Percentiles rank a stretch among this genome's conserved stretches.
Evolutionary conservation across 92 coral and sea anemone genomes (phyloP).

Genomic region (Chrysogorgia sp.): DNA sequence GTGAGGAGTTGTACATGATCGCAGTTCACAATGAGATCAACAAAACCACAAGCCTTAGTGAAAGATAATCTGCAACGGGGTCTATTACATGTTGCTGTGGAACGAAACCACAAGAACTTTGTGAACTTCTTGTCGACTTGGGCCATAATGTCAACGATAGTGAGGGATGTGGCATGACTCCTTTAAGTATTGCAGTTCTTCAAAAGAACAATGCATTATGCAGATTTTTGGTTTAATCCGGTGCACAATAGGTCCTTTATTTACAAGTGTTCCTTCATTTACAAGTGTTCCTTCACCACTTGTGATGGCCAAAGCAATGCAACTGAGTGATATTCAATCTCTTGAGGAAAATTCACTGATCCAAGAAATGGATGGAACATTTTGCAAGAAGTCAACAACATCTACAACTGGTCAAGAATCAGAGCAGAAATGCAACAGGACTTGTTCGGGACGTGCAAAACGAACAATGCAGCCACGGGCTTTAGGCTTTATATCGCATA

Average conservation of each 20-base stretch:
- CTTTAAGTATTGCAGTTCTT: slow-evolving; percentile 41
- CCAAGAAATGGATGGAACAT: slow-evolving; percentile 11
- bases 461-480: slow-evolving; percentile 41
- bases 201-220: slow-evolving; percentile 25
- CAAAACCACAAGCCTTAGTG: background rate
- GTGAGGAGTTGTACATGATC: slow-evolving; percentile 31
- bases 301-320: slow-evolving; percentile 32
- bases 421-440: background rate
- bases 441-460: slow-evolving; percentile 18
- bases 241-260: slow-evolving; percentile 42
- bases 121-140: slow-evolving; percentile 42
- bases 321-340: slow-evolving; percentile 6
- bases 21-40: slow-evolving; percentile 6
- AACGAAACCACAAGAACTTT: slow-evolving; percentile 21
- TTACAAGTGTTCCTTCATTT: slow-evolving; percentile 16
- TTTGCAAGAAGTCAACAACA: background rate
- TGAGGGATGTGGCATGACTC: slow-evolving; percentile 50
- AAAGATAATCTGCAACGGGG: slow-evolving; percentile 36
- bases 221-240: slow-evolving; percentile 19
- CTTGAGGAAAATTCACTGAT: slow-evolving; percentile 27
- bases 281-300: slow-evolving; percentile 37
- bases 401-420: background rate
- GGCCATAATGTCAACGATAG: slow-evolving; percentile 26
- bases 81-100: slow-evolving; percentile 46
- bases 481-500: too few species aligned